Evolutionary conservation across 1,140 invertebrate species (phyloP).

Genomic region (Pseudomyrmex concolor): DNA sequence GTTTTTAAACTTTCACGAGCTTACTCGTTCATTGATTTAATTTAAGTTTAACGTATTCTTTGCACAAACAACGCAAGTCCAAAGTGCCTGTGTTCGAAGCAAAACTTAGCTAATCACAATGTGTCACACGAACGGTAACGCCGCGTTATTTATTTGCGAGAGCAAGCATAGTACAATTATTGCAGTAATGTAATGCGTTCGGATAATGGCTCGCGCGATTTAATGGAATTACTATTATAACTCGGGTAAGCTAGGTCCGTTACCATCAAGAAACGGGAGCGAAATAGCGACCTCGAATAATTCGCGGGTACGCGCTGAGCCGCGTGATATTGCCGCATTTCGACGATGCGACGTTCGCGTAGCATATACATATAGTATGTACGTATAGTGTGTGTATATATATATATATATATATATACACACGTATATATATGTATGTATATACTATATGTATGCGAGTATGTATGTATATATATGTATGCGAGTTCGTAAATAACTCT

Average conservation of each 20-base stretch:
- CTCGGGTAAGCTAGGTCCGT: constrained; percentile 33
- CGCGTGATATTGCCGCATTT: constrained; percentile 56
- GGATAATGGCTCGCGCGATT: constrained; percentile 51
- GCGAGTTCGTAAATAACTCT: constrained; percentile 55
- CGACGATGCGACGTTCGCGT: neutral
- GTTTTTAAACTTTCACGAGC: too few relatives aligned
- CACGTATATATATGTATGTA: too few relatives aligned
- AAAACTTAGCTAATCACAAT: too few relatives aligned
- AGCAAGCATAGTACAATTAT: constrained; percentile 49
- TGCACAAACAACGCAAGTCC: too few relatives aligned
- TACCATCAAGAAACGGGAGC: constrained; percentile 34
- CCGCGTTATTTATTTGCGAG: constrained; percentile 36
- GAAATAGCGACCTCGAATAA: constrained; percentile 56
- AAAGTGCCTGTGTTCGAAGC: too few relatives aligned
- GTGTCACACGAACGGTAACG: constrained; percentile 17
- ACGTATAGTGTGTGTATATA: too few relatives aligned
- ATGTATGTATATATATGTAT: neutral
- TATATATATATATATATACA: too few relatives aligned
- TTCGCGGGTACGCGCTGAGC: constrained; percentile 40
- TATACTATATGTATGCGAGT: neutral
- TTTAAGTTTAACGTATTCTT: too few relatives aligned
- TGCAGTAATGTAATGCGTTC: constrained; percentile 49
- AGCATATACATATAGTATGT: too few relatives aligned
- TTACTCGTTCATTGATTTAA: too few relatives aligned
- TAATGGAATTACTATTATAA: constrained; percentile 61